Percentiles rank a stretch among this genome's conserved stretches.
These are phyloP conservation scores for Alviniconcha marisindica DNA, from an alignment of 1,140 invertebrate genomes.

Conservation along the genomic window DNA sequence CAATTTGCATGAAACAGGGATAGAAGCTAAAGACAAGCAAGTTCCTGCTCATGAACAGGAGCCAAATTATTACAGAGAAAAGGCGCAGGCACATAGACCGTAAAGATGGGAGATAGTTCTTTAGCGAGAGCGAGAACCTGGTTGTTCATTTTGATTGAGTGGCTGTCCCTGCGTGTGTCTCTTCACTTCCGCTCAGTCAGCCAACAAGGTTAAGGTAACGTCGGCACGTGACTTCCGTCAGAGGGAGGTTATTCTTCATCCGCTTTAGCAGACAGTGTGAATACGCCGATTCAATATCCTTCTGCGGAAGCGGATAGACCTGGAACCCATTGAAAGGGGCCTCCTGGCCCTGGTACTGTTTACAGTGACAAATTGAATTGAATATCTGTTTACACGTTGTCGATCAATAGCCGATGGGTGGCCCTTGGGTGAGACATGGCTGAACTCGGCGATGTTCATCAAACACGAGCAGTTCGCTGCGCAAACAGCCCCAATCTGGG, in stretches of 20 bases:
- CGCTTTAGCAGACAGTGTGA: constrained; percentile 10
- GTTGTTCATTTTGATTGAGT: background rate
- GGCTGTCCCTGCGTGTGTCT: background rate
- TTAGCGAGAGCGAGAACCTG: background rate
- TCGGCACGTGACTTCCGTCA: constrained; percentile 17
- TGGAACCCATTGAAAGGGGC: constrained; percentile 2
- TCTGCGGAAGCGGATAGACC: constrained; percentile 2
- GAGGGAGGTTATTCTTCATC: background rate
- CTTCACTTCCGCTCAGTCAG: background rate
- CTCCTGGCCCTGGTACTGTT: constrained; percentile 28
- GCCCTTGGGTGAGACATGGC: background rate
- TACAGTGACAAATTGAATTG: constrained; percentile 50
- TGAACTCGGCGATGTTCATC: constrained; percentile 4
- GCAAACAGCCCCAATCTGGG: constrained; percentile 30
- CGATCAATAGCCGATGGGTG: constrained; percentile 24
- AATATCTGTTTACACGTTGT: constrained; percentile 43
- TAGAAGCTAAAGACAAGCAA: too few species aligned
- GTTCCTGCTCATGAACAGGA: too few species aligned
- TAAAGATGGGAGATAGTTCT: too few species aligned
- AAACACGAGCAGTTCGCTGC: constrained; percentile 26
- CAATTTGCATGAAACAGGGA: too few species aligned
- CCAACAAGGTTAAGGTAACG: constrained; percentile 8
- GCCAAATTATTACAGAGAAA: too few species aligned
- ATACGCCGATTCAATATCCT: constrained; percentile 21
- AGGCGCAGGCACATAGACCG: too few species aligned